phyloP scores from a whole-genome alignment of 92 coral and sea anemone species.

The Zoanthus sociatus region DNA sequence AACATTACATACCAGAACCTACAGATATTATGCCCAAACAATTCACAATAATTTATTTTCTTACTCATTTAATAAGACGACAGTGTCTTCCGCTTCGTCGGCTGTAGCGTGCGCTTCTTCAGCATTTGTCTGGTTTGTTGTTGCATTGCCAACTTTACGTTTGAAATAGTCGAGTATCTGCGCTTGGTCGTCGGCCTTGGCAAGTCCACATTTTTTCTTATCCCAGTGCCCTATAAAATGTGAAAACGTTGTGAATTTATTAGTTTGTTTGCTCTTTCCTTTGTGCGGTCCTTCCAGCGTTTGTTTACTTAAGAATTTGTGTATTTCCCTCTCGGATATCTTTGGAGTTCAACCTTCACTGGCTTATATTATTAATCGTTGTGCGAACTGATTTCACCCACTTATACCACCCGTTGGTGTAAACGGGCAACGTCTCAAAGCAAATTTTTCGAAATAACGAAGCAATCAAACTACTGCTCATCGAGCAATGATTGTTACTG shows the following conservation, averaged over 20 bases:
- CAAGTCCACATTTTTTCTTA: constrained; percentile 9
- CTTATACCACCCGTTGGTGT: no score
- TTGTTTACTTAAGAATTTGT: background rate
- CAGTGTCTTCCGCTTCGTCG: constrained; percentile 11
- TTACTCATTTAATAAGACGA: constrained; percentile 5
- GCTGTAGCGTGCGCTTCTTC: constrained; percentile 14
- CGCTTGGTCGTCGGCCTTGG: constrained; percentile 9
- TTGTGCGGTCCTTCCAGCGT: background rate
- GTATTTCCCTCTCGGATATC: constrained; percentile 12
- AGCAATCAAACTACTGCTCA: constrained; percentile 8
- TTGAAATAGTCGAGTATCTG: constrained; percentile 9
- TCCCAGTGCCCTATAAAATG: constrained; percentile 11
- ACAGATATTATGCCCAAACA: constrained; percentile 2
- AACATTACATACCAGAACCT: constrained; percentile 10
- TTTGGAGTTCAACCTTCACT: constrained; percentile 4
- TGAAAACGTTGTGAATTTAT: constrained; percentile 1
- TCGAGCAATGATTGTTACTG: background rate
- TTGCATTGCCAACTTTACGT: constrained; percentile 7
- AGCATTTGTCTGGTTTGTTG: constrained; percentile 4
- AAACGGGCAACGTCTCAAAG: constrained; percentile 9
- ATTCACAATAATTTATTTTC: constrained; percentile 6
- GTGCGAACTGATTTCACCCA: constrained; percentile 7
- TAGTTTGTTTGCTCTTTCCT: constrained; percentile 7
- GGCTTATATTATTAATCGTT: constrained; percentile 5
- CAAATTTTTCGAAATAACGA: constrained; percentile 9